Evolutionary conservation across 2,888 invertebrate species (phyloP), one percentile per base, ranked within the genome.

Genomic region (Fragum fragum): DNA sequence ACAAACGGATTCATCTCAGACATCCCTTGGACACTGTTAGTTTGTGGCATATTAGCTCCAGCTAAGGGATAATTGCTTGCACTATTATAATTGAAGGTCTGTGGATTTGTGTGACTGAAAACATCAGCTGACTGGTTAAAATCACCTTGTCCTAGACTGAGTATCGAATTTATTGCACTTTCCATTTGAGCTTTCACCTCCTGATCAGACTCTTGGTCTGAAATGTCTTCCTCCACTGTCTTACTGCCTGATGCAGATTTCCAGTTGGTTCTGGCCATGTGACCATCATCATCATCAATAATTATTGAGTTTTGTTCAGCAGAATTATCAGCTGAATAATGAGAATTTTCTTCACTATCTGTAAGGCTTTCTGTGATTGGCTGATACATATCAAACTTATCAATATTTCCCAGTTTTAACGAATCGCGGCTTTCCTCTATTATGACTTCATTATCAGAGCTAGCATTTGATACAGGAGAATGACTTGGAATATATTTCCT

Each of bases 131-230:
- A 57, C n/a, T 61, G 53, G 16, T 59, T 26, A n/a, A 68, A 11
- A 18, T 73, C 73, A 36, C 26, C 63, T 61, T 85, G 86, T 66
- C 81, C 87, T 28, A 89, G 95, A 94, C 97, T 97, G 83, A 97
- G 95, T 91, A 97, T 97, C 92, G 97, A 97, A 93, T 97, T 97
- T 90, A 97, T 97, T 85, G 97, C 97, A 92, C 96, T 97, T 94
- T 97, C 97, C 83, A 97, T 97, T 94, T 97, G 90, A 69, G 89
- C 88, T 76, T 90, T 90, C 1, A 84, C 85, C 61, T 84, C 82
- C 18, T 76, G 74, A 52, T 86, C 85, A 1, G 87, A 77, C 53
- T 87, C 89, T 11, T 61, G 70, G 26, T 74, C 78, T 32, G 76
- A 79, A 26, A 29, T 36, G 23, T 68, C 66, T 18, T 55, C 47